Percentiles rank a stretch among this genome's conserved stretches.
Evolutionary conservation across 2,113 vertebrate genomes (phyloP).

Genomic region (Rhea americana): DNA sequence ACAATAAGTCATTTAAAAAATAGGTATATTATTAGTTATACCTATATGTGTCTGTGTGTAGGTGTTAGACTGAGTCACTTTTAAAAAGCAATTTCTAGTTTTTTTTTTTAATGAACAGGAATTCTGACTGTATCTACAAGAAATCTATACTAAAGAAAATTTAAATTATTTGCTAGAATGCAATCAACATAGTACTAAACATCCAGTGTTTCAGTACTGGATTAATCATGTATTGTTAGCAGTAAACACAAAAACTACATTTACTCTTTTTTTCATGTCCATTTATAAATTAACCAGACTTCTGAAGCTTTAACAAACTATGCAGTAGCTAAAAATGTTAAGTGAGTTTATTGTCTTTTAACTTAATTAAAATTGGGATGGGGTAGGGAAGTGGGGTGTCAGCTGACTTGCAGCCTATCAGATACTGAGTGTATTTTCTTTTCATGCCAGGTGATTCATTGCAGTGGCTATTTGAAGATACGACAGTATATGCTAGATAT

Average conservation of each 20-base stretch:
- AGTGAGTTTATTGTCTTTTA: neutral
- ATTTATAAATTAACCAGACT: neutral
- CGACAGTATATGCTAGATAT: slow-evolving; percentile 90
- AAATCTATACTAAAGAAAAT: neutral
- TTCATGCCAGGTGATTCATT: slow-evolving; percentile 88
- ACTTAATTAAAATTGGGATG: neutral
- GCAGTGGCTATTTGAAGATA: slow-evolving; percentile 94
- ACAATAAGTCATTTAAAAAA: neutral
- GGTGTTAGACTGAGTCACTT: neutral
- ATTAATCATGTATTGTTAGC: neutral
- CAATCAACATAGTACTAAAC: neutral
- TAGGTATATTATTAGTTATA: neutral
- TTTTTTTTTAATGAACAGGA: neutral
- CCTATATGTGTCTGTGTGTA: neutral
- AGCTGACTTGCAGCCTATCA: neutral
- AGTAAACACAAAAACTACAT: neutral
- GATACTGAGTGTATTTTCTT: neutral
- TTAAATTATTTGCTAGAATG: neutral
- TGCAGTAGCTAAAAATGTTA: no score
- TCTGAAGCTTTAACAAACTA: neutral
- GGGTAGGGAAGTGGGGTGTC: neutral
- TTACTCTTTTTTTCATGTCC: neutral
- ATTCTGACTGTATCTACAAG: neutral
- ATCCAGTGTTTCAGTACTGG: neutral
- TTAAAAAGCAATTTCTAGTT: neutral